Evolutionary conservation across 2,113 vertebrate genomes (phyloP), one percentile per base, ranked within the genome.

Genomic region (Callospermophilus lateralis): DNA sequence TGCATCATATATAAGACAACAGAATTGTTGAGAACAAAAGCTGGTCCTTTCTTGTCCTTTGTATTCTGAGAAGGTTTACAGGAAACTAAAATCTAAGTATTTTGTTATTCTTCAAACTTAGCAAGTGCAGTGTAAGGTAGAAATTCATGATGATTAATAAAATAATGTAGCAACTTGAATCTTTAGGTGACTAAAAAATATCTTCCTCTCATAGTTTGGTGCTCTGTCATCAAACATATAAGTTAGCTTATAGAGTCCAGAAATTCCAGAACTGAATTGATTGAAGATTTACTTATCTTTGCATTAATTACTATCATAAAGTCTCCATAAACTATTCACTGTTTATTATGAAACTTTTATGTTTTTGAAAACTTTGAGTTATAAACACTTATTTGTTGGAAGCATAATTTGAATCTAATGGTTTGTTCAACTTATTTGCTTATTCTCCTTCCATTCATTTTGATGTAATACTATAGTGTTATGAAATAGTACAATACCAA

Each of bases 21-120:
- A 53, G 89, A 96, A 83, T 89, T 74, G 85, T 77, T 48, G 91
- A 88, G 83, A 96, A 97, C 78, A 96, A 97, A 97, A 97, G 89
- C 83, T 39, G 28, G 73, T 51, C 55, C 78, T 77, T 88, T 65
- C 28, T 32, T 63, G 39, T 90, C 45, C 48, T 87, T 86, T 91
- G 94, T 87, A 83, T 89, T 96, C 93, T 65, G 73, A 91, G 73
- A 92, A 72, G 37, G 48, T 74, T 96, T 94, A 81, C 3, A 76
- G 85, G 70, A 94, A 89, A 37, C 77, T 77, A 63, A 78, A 84
- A n/a, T 91, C 70, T n/a, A 37, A 83, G 84, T 15, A 42, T 51
- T 45, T 45, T 45, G 34, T 34, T 93, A 85, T 87, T 96, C 81
- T 70, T 76, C 32, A 63, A 67, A 85, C 48, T 90, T 53, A 72